Base-by-base conservation (phyloP, 2,888 invertebrate species). In the Drosophila kokeensis region DNA sequence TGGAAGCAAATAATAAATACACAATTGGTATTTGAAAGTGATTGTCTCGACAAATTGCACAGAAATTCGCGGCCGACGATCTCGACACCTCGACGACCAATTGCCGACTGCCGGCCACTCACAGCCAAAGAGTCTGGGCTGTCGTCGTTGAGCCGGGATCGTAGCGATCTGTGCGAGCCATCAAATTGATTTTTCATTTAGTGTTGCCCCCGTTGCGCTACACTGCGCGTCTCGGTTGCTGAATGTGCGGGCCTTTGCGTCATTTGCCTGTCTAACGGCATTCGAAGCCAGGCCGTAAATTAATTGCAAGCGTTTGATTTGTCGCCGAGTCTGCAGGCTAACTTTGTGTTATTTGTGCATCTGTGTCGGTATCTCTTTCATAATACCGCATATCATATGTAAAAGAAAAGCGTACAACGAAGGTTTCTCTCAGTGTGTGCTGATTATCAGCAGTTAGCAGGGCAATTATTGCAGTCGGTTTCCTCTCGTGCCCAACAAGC, bases 161-260 rank as follows among this genome's bases (percentile, higher is more conserved):
- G 69, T 64, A 64, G 70, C 73, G 77, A 78, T 82, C 73, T 78
- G 80, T 53, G 67, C 69, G 73, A 81, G 75, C 57, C 72, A 81
- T 70, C 78, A 79, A 85, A 89, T 85, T 85, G 85, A 85, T 85
- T 85, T 88, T 84, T 82, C 80, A 84, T 89, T 89, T 80, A 64
- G 62, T 73, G 67, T 38, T 64, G 65, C 50, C 66, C 76, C 63
- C 34, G 38, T 45, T 29, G 40, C 48, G 64, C 70, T 89, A 72
- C 84, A 76, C 85, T 84, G 67, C 34, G 60, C 49, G 15, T 42
- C 29, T 29, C 32, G 50, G 55, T 15, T 45, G 59, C 5, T 38
- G 57, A 59, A 71, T 62, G 66, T 60, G 67, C 54, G 72, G 61
- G 45, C 40, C 30, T 38, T 52, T 53, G 38, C 65, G 45, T 55